phyloP scores from a whole-genome alignment of 1,140 invertebrate species.

The Hycleus cichorii region DNA sequence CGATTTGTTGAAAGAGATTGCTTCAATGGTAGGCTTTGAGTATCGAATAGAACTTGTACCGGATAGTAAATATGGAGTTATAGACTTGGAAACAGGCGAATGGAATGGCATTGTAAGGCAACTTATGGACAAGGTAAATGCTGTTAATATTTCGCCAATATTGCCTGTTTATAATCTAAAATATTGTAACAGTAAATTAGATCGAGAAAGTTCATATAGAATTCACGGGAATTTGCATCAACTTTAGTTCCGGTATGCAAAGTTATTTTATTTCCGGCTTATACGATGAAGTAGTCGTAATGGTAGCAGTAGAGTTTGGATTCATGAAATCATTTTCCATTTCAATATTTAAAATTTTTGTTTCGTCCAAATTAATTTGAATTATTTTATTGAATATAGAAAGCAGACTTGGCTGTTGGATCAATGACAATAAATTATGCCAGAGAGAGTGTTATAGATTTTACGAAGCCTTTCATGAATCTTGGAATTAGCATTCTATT shows the following conservation, averaged over 20 bases:
- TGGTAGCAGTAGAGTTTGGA: too few relatives aligned
- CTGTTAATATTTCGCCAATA: too few relatives aligned
- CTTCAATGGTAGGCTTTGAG: constrained; percentile 83
- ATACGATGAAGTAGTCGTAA: too few relatives aligned
- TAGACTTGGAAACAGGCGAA: constrained; percentile 80
- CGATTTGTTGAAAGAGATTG: constrained; percentile 82
- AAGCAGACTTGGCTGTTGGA: constrained; percentile 84
- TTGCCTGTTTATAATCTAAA: too few relatives aligned
- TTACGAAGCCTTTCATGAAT: constrained; percentile 91
- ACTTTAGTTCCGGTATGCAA: too few relatives aligned
- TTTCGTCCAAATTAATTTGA: too few relatives aligned
- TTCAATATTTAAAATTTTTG: too few relatives aligned
- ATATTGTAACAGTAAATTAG: too few relatives aligned
- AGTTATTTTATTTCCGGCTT: too few relatives aligned
- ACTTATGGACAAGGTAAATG: constrained; percentile 71
- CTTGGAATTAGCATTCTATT: constrained; percentile 82
- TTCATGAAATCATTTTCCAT: too few relatives aligned
- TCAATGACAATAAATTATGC: constrained; percentile 94
- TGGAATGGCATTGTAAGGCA: constrained; percentile 97
- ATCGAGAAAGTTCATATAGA: too few relatives aligned
- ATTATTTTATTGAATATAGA: constrained; percentile 45
- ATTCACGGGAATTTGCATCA: too few relatives aligned
- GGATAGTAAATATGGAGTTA: constrained; percentile 90
- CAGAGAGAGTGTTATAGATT: constrained; percentile 89
- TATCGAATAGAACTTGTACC: constrained; percentile 86